Base-by-base conservation (phyloP, 2,797 vertebrate species). In the Argya squamiceps region DNA sequence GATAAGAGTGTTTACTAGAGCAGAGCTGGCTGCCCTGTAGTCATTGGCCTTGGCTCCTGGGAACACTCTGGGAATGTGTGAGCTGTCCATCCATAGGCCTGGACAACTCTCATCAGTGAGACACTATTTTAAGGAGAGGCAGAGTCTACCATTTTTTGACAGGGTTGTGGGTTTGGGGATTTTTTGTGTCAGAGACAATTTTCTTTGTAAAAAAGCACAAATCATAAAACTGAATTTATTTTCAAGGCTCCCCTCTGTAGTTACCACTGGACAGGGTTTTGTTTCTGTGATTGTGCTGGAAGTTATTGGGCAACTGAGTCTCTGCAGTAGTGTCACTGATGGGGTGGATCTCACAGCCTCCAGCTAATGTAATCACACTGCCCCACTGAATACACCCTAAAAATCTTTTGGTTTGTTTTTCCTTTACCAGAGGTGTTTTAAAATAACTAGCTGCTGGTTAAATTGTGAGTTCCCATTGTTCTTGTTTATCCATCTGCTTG, bases 401-500 rank as follows among this genome's bases (percentile, higher is more conserved):
- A 87, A 77, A 49, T 3, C 3, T 37, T 76, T 63, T 22, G 5
- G 2, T 63, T 92, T 74, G 30, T 20, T 60, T 89, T 49, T 15
- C 11, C 67, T 86, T 80, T 60, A 88, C 27, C 60, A 92, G 68
- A 93, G 81, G 71, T 71, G 39, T 77, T 95, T 89, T 88, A 92
- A 83, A 89, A 91, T n/a, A 88, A 29, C 24, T 77, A 77, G 32
- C 18, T 80, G 23, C 36, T 62, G 39, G 37, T 87, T 67, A 63
- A 49, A 79, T 44, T 67, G 15, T 36, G 30, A 87, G 43, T 64
- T 82, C 44, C 29, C 77, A 70, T 64, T 87, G 74, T 82, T 90
- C 70, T 63, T 92, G 32, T 87, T 92, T 80, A 85, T 43, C 70
- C 74, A 87, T 91, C 78, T 91, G 78, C 78, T 91, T 96, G 39